phyloP scores from a whole-genome alignment of 2,888 invertebrate genomes.

The Scelioninae gen. 2 region DNA sequence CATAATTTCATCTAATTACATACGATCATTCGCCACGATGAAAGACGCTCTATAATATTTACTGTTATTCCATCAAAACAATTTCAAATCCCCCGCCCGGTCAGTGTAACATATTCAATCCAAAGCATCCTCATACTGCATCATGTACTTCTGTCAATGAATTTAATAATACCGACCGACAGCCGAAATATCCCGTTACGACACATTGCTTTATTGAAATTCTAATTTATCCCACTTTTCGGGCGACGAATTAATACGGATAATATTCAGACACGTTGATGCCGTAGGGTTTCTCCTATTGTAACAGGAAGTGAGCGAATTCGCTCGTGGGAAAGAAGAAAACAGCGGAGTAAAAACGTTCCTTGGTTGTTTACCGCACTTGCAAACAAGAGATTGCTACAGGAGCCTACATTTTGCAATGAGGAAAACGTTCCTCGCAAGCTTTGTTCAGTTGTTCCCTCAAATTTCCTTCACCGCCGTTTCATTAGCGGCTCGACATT shows the following conservation, averaged over 20 bases:
- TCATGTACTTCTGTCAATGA: not conserved
- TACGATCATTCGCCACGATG: not conserved
- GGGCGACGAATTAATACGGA: conserved; percentile 37
- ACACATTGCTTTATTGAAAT: conserved; percentile 20
- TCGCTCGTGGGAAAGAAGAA: conserved; percentile 50
- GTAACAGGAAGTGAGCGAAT: conserved; percentile 50
- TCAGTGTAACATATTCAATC: too few species aligned
- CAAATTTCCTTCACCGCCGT: conserved; percentile 30
- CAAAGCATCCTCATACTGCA: too few species aligned
- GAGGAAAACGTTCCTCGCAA: conserved; percentile 17
- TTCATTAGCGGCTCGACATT: not conserved
- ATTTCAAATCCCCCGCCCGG: not conserved
- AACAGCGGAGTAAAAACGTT: conserved; percentile 31
- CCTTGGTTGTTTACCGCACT: conserved; percentile 36
- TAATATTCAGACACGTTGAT: conserved; percentile 30
- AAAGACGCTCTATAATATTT: not conserved
- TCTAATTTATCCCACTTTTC: conserved; percentile 34
- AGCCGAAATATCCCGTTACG: conserved; percentile 12
- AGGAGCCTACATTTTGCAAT: conserved; percentile 39
- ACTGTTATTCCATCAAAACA: not conserved
- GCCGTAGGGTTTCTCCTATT: conserved; percentile 39
- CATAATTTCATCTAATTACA: conserved; percentile 1
- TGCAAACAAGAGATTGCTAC: conserved; percentile 24
- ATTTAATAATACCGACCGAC: not conserved
- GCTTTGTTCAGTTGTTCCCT: conserved; percentile 22